Base-by-base conservation (phyloP, 2,888 invertebrate species). In the Lysandra bellargus region DNA sequence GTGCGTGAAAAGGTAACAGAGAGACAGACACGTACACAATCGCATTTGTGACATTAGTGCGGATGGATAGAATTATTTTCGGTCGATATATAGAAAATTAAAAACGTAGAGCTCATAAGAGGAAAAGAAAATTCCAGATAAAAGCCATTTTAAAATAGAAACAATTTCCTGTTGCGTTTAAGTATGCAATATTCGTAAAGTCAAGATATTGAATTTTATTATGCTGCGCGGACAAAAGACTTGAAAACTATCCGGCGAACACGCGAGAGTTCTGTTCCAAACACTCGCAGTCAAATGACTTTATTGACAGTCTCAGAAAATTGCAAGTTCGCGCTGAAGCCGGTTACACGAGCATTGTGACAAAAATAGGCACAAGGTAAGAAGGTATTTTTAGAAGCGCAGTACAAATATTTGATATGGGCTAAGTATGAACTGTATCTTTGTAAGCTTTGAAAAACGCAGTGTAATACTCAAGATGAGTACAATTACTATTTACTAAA, bases 181-280 rank as follows among this genome's bases (percentile, higher is more conserved):
- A 57, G 76, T 76, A 76, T 57, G 76, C 76, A 76, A 76, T 76
- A 76, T 76, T 76, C 53, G 53, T 76, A 76, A 57, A 76, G 53
- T 76, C 53, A 76, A 76, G 76, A 57, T 76, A 76, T 76, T 76
- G 76, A 76, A 76, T 76, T 76, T 76, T 76, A 76, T 57, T 76
- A 76, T 53, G 53, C 53, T 53, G 12, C 49, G 30, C 53, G 76
- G 49, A 75, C n/a, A 75, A 75, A 33, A 76, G 76, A 53, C 57
- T 76, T 53, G 76, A 33, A 76, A 76, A 76, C 57, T 57, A 76
- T 76, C 30, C 33, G 33, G 12, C 69, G 69, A 30, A 57, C 30
- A 37, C 57, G 14, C 30, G 76, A 14, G 53, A 53, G 76, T 76
- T 76, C 57, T 57, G 33, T 57, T 57, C 57, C 57, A 7, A 57